Evolutionary conservation across 1,140 invertebrate genomes (phyloP).

Genomic region (Parasteatoda tepidariorum): DNA sequence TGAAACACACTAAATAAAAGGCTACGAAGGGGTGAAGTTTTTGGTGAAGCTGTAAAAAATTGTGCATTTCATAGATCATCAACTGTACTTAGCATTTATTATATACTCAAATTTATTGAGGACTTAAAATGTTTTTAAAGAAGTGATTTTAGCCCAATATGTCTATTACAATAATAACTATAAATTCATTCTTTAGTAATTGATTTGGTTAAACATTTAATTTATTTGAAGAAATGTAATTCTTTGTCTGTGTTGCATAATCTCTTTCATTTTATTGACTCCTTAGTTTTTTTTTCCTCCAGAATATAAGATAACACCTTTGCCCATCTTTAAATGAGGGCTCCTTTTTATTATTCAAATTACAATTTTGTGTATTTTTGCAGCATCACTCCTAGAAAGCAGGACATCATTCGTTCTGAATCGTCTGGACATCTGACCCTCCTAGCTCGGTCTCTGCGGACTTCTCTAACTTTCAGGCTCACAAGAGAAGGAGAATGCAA

Average conservation of each 20-base stretch:
- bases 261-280: neutral
- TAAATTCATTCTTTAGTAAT: no score
- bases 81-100: no score
- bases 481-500: conserved; percentile 73
- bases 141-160: no score
- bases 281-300: neutral
- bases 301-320: neutral
- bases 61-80: no score
- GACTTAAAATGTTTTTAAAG: no score
- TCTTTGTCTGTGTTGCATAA: neutral
- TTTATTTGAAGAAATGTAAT: neutral
- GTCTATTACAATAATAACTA: no score
- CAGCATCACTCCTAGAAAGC: conserved; percentile 86
- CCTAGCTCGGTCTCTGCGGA: conserved; percentile 74
- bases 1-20: no score
- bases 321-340: neutral
- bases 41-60: no score
- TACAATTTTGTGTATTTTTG: conserved; percentile 65
- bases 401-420: conserved; percentile 77
- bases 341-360: neutral
- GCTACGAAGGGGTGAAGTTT: no score
- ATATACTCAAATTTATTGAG: no score
- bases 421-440: conserved; percentile 70
- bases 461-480: conserved; percentile 92
- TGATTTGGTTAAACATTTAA: neutral